Evolutionary conservation across 2,797 vertebrate genomes (phyloP).

Genomic region (Apogon talboti): DNA sequence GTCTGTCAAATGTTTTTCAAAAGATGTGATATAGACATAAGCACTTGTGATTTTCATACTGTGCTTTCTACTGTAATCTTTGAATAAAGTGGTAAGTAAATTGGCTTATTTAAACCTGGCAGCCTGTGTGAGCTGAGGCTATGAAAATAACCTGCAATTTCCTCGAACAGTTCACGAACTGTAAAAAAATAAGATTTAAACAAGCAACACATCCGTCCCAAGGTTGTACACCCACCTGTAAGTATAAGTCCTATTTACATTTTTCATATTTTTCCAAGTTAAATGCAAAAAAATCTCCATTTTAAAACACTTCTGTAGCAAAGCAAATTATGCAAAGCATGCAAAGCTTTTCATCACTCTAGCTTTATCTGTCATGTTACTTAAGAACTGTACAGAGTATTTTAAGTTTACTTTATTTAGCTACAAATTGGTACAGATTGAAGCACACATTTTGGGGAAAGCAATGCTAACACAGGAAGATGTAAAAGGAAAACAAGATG

Average conservation of each 20-base stretch:
- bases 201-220: not conserved
- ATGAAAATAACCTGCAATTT: too few species aligned
- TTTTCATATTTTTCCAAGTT: constrained; percentile 1
- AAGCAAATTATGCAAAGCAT: not conserved
- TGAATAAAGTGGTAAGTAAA: too few species aligned
- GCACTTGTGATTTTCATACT: too few species aligned
- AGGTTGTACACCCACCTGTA: not conserved
- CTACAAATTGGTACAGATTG: constrained; percentile 20
- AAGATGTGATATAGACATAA: too few species aligned
- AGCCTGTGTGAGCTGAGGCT: too few species aligned
- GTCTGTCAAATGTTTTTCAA: too few species aligned
- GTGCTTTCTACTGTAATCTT: too few species aligned
- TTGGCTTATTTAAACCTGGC: too few species aligned
- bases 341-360: constrained; percentile 3
- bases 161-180: not conserved
- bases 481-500: constrained; percentile 45
- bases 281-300: not conserved
- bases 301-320: not conserved
- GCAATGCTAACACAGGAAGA: constrained; percentile 41
- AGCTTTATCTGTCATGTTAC: constrained; percentile 15
- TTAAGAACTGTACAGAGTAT: constrained; percentile 21
- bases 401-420: constrained; percentile 24
- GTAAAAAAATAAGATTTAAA: constrained; percentile 1
- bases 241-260: not conserved
- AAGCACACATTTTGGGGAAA: constrained; percentile 32